phyloP scores from a whole-genome alignment of 2,888 invertebrate genomes.

The Cryptocephalus moraei region DNA sequence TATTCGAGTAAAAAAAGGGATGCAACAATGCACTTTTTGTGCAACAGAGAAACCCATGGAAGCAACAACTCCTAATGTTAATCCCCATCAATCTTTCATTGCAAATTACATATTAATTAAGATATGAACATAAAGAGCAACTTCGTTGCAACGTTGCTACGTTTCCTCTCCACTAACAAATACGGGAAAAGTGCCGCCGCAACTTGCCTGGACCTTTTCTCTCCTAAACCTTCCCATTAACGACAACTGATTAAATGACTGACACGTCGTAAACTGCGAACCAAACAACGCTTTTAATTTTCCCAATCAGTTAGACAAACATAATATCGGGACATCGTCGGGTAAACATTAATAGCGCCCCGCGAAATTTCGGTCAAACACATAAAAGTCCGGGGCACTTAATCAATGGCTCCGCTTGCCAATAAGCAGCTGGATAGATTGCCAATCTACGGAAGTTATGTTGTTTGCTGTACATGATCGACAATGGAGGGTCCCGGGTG shows the following conservation, averaged over 20 bases:
- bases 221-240: background rate
- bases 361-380: slow-evolving; percentile 15
- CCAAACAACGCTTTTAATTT: slow-evolving; percentile 4
- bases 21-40: too few relatives aligned
- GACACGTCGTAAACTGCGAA: slow-evolving; percentile 3
- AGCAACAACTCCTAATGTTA: too few relatives aligned
- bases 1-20: too few relatives aligned
- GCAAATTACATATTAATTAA: too few relatives aligned
- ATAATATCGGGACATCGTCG: slow-evolving; percentile 18
- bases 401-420: slow-evolving; percentile 14
- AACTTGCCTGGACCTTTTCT: background rate
- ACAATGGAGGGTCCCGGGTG: slow-evolving; percentile 1
- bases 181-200: too few relatives aligned
- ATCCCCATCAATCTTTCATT: too few relatives aligned
- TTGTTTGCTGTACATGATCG: slow-evolving; percentile 30
- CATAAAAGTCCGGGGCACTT: too few relatives aligned
- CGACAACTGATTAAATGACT: slow-evolving; percentile 2
- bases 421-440: slow-evolving; percentile 27
- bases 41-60: too few relatives aligned
- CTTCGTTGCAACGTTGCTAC: too few relatives aligned
- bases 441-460: slow-evolving; percentile 31
- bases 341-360: slow-evolving; percentile 21
- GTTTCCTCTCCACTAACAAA: too few relatives aligned
- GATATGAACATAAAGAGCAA: too few relatives aligned
- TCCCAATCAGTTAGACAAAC: slow-evolving; percentile 28